phyloP scores from a whole-genome alignment of 2,797 vertebrate species.

The Cryptoprocta ferox region DNA sequence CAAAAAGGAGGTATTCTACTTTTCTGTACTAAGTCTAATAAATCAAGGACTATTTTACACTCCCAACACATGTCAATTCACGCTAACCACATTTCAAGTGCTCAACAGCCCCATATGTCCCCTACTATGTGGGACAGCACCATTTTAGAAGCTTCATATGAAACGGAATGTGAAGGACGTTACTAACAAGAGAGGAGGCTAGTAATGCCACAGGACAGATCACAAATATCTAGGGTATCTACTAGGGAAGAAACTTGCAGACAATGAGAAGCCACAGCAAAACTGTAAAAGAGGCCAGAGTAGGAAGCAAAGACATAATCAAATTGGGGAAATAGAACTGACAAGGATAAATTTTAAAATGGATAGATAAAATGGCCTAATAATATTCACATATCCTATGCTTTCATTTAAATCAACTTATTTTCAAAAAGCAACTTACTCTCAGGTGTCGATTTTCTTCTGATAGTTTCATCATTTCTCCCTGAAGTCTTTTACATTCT shows the following conservation, averaged over 20 bases:
- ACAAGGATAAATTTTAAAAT: background rate
- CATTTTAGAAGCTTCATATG: background rate
- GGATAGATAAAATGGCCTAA: background rate
- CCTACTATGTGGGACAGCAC: background rate
- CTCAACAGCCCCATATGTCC: background rate
- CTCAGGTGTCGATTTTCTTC: constrained; percentile 97
- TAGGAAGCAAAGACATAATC: background rate
- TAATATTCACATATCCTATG: background rate
- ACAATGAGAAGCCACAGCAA: background rate
- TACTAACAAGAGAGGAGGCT: background rate
- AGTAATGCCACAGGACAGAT: background rate
- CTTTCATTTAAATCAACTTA: background rate
- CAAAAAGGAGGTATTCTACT: background rate
- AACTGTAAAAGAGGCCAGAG: background rate
- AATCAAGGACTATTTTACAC: background rate
- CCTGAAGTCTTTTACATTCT: constrained; percentile 96
- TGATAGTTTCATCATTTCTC: constrained; percentile 92
- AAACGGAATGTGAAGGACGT: background rate
- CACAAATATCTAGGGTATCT: background rate
- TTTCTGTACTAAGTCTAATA: background rate
- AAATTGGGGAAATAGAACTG: background rate
- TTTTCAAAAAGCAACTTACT: constrained; percentile 87
- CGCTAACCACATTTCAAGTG: background rate
- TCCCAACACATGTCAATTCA: background rate
- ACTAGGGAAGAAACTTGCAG: background rate